Percentiles rank a stretch among this genome's conserved stretches.
These are phyloP conservation scores for Gadopsis marmoratus DNA, from an alignment of 2,797 vertebrate genomes.

Conservation along the genomic window DNA sequence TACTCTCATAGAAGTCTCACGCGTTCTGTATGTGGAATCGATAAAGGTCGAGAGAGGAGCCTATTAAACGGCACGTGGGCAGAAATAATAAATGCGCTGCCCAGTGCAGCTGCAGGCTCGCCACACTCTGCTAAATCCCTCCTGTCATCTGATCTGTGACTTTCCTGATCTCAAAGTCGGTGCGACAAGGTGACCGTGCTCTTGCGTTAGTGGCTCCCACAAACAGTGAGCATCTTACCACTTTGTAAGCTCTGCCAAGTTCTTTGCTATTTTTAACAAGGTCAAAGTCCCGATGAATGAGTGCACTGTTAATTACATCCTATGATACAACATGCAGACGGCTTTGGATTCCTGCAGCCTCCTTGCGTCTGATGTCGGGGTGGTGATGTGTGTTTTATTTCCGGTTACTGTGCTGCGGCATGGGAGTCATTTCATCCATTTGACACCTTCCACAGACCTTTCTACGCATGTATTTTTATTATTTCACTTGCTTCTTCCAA, in stretches of 20 bases:
- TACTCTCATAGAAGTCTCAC: not conserved
- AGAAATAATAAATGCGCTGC: not conserved
- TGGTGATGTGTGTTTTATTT: not conserved
- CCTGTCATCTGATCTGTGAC: slow-evolving; percentile 45
- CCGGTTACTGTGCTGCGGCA: not conserved
- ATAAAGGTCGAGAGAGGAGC: not conserved
- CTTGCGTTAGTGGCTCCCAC: slow-evolving; percentile 22
- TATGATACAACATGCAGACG: not conserved
- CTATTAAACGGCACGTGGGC: not conserved
- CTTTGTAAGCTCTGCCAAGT: slow-evolving; percentile 14
- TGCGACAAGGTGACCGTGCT: slow-evolving; percentile 40
- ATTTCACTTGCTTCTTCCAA: slow-evolving; percentile 36
- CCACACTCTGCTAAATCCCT: slow-evolving; percentile 8
- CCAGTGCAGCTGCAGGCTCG: slow-evolving; percentile 17
- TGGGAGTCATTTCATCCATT: not conserved
- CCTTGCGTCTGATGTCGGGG: not conserved
- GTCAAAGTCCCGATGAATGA: not conserved
- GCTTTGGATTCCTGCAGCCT: not conserved
- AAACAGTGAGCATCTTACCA: slow-evolving; percentile 7
- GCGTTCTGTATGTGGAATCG: not conserved
- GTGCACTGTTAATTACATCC: not conserved
- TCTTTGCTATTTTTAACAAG: slow-evolving; percentile 47
- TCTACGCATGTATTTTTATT: slow-evolving; percentile 56
- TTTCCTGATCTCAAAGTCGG: slow-evolving; percentile 33
- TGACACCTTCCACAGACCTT: not conserved